Evolutionary conservation across 2,113 vertebrate genomes (phyloP), one percentile per base, ranked within the genome.

Genomic region (Puma concolor): DNA sequence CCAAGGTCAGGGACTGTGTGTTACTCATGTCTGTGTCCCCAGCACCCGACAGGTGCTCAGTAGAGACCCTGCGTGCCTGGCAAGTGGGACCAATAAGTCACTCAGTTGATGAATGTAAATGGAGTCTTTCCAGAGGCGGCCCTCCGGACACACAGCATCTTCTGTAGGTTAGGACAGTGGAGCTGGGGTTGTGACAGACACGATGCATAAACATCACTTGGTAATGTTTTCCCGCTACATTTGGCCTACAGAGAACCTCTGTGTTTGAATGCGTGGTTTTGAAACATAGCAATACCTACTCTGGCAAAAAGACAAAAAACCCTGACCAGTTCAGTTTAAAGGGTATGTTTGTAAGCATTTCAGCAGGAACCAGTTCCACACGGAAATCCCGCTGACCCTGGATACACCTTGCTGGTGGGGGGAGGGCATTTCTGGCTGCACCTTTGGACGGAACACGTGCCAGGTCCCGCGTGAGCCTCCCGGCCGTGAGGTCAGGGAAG

Each of bases 121-220:
- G 74, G 50, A 60, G 44, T 29, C 11, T 67, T n/a, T 21, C 33
- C 41, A 71, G 10, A 66, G 31, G 3, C 52, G 29, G 7, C 29
- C n/a, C 38, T 57, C 54, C 17, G 5, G n/a, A 66, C 44, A 29
- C 15, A 76, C 79, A 12, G 4, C 0, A 0, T 12, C 27, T 41
- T 38, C 27, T 72, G 9, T 5, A 31, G 36, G 33, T 27, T 14
- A 48, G 2, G 71, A 10, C 25, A 36, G 2, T 16, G 57, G 72
- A n/a, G 27, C 23, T 2, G 77, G 57, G 36, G 31, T 3, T 33
- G 2, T 19, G 38, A 25, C n/a, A 44, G 29, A 31, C 0, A 5
- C 2, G 25, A 0, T 0, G 0, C 3, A 3, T 7, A 33, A 64
- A 50, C 19, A 15, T 60, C 31, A 48, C 10, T 84, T 33, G 36